A percentile compares a stretch with the other conserved stretches of the same genome.
phyloP scores from a whole-genome alignment of 2,888 invertebrate genomes.

The Apotomis capreana region DNA sequence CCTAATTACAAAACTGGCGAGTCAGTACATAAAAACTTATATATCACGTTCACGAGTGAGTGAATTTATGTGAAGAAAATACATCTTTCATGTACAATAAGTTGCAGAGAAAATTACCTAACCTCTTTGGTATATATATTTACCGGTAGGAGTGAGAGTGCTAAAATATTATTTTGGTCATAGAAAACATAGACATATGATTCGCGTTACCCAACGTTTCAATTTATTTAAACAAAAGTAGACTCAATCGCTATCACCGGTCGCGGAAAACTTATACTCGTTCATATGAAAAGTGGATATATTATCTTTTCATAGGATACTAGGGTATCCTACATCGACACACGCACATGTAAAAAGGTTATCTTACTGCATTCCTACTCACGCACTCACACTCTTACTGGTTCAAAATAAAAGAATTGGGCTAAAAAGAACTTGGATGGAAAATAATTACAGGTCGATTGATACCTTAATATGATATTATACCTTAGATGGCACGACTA shows the following conservation, averaged over 20 bases:
- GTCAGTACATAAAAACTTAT: background rate
- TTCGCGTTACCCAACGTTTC: constrained; percentile 1
- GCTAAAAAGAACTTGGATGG: background rate
- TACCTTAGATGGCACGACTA: too few species aligned
- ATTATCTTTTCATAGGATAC: too few species aligned
- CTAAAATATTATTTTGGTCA: background rate
- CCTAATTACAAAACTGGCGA: constrained; percentile 2
- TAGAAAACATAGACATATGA: background rate
- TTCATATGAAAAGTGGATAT: background rate
- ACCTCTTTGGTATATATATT: too few species aligned
- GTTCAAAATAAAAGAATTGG: background rate
- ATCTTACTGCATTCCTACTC: too few species aligned
- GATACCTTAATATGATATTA: background rate
- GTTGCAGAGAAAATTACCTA: too few species aligned
- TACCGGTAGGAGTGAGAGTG: too few species aligned
- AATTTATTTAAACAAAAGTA: constrained; percentile 8
- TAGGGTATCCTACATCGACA: background rate
- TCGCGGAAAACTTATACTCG: background rate
- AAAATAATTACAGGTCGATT: background rate
- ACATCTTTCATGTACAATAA: too few species aligned
- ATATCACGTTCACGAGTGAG: too few species aligned
- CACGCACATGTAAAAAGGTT: background rate
- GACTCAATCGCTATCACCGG: background rate
- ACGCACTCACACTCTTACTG: too few species aligned
- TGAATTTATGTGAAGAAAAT: too few species aligned